A percentile compares a stretch with the other conserved stretches of the same genome.
phyloP scores from a whole-genome alignment of 23 tunicate genomes.

The Trididemnum miniatum region DNA sequence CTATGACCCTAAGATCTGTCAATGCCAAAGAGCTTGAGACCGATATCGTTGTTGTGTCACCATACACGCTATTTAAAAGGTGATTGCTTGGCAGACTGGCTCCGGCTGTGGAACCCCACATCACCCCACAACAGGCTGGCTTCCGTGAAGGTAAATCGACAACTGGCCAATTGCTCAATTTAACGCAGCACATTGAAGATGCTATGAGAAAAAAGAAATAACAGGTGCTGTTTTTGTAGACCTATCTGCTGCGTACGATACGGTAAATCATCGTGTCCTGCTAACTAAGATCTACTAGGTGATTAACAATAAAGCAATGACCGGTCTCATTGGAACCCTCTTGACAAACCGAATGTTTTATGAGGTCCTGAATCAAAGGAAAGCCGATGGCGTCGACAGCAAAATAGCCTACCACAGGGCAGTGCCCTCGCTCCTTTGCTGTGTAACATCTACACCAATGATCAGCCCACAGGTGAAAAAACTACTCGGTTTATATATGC shows the following conservation, averaged over 20 bases:
- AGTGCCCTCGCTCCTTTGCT: not conserved
- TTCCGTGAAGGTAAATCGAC: not conserved
- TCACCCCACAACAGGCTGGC: not conserved
- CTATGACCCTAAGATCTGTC: no score
- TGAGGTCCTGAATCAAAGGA: not conserved
- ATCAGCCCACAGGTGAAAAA: not conserved
- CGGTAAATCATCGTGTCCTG: not conserved
- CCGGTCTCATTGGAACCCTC: not conserved
- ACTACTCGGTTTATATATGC: not conserved
- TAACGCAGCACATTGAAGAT: not conserved
- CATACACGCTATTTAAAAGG: not conserved
- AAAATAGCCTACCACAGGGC: not conserved
- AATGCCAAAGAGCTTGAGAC: conserved; percentile 2
- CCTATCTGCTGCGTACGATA: not conserved
- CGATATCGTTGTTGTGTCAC: conserved; percentile 6
- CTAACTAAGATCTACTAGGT: not conserved
- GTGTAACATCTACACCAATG: conserved; percentile 6
- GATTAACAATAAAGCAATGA: not conserved
- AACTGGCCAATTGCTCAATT: not conserved
- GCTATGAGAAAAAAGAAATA: not conserved
- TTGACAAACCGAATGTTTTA: not conserved
- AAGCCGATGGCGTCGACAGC: not conserved
- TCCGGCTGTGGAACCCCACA: not conserved
- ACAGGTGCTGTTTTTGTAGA: conserved; percentile 5
- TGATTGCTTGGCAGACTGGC: not conserved